phyloP scores from a whole-genome alignment of 1,140 invertebrate genomes.

The Cyclina sinensis region DNA sequence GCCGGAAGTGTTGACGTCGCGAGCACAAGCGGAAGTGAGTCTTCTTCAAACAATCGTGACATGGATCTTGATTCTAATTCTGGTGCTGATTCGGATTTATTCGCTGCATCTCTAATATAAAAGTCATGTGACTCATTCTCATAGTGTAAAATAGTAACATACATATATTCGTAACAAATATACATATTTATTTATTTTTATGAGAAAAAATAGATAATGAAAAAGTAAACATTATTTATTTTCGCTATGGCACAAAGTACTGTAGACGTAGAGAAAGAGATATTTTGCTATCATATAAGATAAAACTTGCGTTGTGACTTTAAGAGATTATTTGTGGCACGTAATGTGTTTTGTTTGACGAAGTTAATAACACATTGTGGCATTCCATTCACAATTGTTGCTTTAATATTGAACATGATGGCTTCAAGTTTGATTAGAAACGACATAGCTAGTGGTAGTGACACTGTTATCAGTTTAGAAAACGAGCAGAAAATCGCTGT shows the following conservation, averaged over 20 bases:
- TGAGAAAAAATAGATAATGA: slow-evolving; percentile 8
- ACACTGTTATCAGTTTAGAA: neutral
- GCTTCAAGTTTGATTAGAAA: neutral
- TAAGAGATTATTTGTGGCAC: slow-evolving; percentile 24
- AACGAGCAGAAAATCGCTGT: slow-evolving; percentile 4
- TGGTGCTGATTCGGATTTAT: slow-evolving; percentile 62
- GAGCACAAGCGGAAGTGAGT: slow-evolving; percentile 55
- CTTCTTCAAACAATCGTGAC: slow-evolving; percentile 54
- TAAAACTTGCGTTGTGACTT: slow-evolving; percentile 28
- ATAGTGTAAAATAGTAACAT: neutral
- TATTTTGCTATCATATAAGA: slow-evolving; percentile 40
- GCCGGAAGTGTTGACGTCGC: slow-evolving; percentile 26
- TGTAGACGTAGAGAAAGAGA: slow-evolving; percentile 10
- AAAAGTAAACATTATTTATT: slow-evolving; percentile 35
- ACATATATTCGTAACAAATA: slow-evolving; percentile 13
- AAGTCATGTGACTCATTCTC: slow-evolving; percentile 7
- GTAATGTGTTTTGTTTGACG: neutral
- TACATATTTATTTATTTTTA: slow-evolving; percentile 60
- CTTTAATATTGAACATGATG: neutral
- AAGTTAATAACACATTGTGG: neutral
- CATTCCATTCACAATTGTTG: slow-evolving; percentile 8
- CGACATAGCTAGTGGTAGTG: neutral
- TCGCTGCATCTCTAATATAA: slow-evolving; percentile 29
- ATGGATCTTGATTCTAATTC: slow-evolving; percentile 63
- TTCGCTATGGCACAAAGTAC: slow-evolving; percentile 14